Evolutionary conservation across 2,797 vertebrate genomes (phyloP).

Genomic region (Neosalanx taihuensis): DNA sequence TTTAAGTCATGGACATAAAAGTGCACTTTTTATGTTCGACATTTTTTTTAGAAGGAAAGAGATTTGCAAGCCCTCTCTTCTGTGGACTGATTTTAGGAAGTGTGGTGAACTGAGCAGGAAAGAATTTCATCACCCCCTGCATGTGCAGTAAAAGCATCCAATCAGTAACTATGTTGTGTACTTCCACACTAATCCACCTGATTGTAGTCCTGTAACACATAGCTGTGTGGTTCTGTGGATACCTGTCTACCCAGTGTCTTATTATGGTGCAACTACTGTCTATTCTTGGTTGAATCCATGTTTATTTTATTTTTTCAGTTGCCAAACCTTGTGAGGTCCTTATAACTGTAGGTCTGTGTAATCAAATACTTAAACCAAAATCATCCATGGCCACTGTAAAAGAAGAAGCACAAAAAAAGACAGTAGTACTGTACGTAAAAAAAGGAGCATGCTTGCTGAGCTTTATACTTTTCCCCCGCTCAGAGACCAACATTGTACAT

Average conservation of each 20-base stretch:
- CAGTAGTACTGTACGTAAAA: constrained; percentile 24
- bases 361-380: constrained; percentile 42
- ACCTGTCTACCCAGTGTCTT: background rate
- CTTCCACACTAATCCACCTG: background rate
- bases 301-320: constrained; percentile 37
- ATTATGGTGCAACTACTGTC: background rate
- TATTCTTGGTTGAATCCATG: constrained; percentile 10
- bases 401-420: constrained; percentile 42
- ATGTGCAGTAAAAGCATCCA: background rate
- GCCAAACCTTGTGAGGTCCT: constrained; percentile 50
- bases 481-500: constrained; percentile 68
- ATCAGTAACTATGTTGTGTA: background rate
- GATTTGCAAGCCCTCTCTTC: background rate
- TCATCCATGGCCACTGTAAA: constrained; percentile 41
- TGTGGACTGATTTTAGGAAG: background rate
- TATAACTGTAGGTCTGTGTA: constrained; percentile 31
- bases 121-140: background rate
- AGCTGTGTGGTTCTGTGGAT: background rate
- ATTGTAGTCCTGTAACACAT: background rate
- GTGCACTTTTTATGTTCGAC: constrained; percentile 6
- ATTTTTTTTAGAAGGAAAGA: background rate
- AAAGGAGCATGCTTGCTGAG: constrained; percentile 53
- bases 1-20: constrained; percentile 4
- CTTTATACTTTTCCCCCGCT: constrained; percentile 56
- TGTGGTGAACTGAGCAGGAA: background rate